Evolutionary conservation across 1,140 invertebrate species (phyloP), one percentile per base, ranked within the genome.

Genomic region (Scaptomyza graminum): DNA sequence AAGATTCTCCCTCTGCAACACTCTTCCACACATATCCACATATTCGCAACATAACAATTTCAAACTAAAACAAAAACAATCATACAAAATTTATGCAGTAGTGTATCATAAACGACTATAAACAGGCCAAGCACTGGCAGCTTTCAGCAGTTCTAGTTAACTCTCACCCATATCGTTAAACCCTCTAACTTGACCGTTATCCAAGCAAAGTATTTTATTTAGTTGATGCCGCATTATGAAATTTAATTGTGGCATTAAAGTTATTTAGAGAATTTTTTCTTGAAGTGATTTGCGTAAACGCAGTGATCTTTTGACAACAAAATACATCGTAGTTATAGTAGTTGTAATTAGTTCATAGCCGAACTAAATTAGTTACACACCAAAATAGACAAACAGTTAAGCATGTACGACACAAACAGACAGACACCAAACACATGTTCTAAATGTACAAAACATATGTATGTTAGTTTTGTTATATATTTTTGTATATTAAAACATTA

Each of bases 301-400:
- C 79, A 88, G 82, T 87, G 82, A 87, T 74, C 65, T 74, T 85
- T 88, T 75, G 61, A 65, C 60, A 61, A 71, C 47, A 71, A 75
- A 65, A 68, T 47, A 56, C 34, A 64, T 69, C 41, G 49, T 77
- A 77, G 74, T 77, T 74, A 70, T 65, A 74, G 71, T 77, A 87
- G 77, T 88, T 78, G 73, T 84, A 84, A 84, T 87, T 88, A 82
- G 83, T 82, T 87, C 83, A 71, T 87, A 80, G 64, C 41, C 56
- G 80, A 84, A 84, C 81, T 85, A 76, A 70, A 76, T 72, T 76
- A 82, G 61, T 65, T 52, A 65, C 60, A 73, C 57, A 62, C 37
- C 31, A 61, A 49, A 54, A 49, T 25, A 43, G 6, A 34, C 31
- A 50, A 50, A 71, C 59, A 60, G 50, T 25, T 16, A 59, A 34